These are phyloP conservation scores for Oreortyx pictus DNA, from an alignment of 2,797 vertebrate genomes.

Conservation along the genomic window DNA sequence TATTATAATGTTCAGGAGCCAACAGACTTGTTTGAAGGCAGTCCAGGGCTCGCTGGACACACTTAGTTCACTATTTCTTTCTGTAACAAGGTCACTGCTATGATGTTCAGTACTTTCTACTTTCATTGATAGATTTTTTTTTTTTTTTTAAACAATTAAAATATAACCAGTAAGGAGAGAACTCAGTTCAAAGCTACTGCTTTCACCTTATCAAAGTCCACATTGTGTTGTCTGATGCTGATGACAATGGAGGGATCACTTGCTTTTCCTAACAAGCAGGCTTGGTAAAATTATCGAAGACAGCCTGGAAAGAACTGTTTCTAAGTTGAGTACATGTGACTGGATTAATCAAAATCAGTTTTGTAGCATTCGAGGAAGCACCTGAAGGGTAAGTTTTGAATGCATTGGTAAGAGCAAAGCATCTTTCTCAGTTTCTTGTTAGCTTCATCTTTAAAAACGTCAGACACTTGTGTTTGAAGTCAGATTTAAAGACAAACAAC, in stretches of 20 bases:
- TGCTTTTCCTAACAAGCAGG: background rate
- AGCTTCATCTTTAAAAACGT: background rate
- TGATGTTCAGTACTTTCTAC: background rate
- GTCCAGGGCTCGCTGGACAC: slow-evolving; percentile 8
- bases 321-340: background rate
- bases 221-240: background rate
- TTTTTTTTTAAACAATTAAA: background rate
- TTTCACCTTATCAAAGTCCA: background rate
- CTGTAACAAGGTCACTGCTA: background rate
- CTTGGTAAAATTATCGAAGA: background rate
- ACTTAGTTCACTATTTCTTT: slow-evolving; percentile 15
- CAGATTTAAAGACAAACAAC: background rate
- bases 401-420: background rate
- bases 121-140: background rate
- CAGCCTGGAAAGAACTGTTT: background rate
- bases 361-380: background rate
- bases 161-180: background rate
- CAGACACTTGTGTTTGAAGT: background rate
- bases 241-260: background rate
- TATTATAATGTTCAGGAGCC: slow-evolving; percentile 2
- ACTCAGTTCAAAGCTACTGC: background rate
- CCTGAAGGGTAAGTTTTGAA: background rate
- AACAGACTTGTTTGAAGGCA: slow-evolving; percentile 47
- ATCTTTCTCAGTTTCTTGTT: background rate
- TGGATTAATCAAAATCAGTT: background rate